These are phyloP conservation scores for Canis aureus DNA, from an alignment of 2,113 vertebrate species.

Conservation along the genomic window DNA sequence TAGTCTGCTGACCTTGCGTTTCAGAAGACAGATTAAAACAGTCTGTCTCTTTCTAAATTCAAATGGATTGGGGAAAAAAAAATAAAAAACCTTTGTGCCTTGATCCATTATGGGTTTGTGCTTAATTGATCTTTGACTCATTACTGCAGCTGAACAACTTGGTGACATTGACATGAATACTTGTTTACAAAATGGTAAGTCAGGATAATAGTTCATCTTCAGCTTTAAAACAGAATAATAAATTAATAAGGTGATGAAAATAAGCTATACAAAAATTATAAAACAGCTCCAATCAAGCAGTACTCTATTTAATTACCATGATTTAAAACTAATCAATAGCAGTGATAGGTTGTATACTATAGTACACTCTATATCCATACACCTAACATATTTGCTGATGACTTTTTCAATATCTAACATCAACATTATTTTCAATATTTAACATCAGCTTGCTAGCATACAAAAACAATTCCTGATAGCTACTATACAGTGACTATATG, in stretches of 20 bases:
- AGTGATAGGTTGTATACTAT: conserved; percentile 51
- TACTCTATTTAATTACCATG: conserved; percentile 47
- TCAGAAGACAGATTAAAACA: conserved; percentile 79
- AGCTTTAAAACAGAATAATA: conserved; percentile 66
- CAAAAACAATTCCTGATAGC: conserved; percentile 60
- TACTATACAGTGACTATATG: not conserved
- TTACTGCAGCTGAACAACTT: conserved; percentile 69
- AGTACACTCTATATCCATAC: conserved; percentile 1
- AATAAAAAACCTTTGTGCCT: conserved; percentile 37
- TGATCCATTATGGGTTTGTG: conserved; percentile 75
- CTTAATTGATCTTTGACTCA: conserved; percentile 80
- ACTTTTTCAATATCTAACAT: conserved; percentile 70
- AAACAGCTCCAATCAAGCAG: conserved; percentile 39
- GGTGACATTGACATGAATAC: conserved; percentile 70
- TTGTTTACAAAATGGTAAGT: conserved; percentile 63
- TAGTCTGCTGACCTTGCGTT: conserved; percentile 75
- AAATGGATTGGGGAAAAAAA: conserved; percentile 47
- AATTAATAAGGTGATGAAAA: conserved; percentile 61
- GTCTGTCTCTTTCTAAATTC: conserved; percentile 66
- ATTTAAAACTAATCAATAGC: conserved; percentile 61
- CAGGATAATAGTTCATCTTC: conserved; percentile 62
- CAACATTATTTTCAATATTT: conserved; percentile 68
- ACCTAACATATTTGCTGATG: conserved; percentile 57
- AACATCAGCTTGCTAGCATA: conserved; percentile 44
- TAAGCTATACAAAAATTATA: conserved; percentile 17